phyloP scores from a whole-genome alignment of 37 sponge, comb jelly and placozoan genomes.

The Spongilla lacustris region DNA sequence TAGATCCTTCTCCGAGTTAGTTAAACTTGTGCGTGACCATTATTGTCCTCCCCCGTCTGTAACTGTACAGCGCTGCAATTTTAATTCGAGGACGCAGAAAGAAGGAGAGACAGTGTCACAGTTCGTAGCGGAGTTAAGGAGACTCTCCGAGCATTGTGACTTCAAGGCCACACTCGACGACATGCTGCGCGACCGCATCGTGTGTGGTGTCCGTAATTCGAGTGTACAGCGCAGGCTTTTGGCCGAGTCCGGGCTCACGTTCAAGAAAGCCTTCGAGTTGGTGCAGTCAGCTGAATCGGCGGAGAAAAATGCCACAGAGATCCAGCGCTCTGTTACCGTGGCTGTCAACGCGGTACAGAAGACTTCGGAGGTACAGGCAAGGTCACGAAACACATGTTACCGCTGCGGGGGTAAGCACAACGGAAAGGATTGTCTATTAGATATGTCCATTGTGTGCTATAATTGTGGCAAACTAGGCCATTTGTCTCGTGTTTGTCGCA shows the following conservation, averaged over 20 bases:
- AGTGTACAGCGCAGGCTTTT: slow-evolving; percentile 40
- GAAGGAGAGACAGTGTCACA: slow-evolving; percentile 27
- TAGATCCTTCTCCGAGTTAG: slow-evolving; percentile 16
- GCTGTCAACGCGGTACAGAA: not conserved
- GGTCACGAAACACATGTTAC: not conserved
- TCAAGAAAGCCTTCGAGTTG: slow-evolving; percentile 35
- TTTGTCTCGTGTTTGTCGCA: too few species aligned
- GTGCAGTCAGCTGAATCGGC: slow-evolving; percentile 42
- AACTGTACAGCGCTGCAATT: slow-evolving; percentile 45
- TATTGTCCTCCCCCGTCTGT: slow-evolving; percentile 25
- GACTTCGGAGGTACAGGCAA: slow-evolving; percentile 3
- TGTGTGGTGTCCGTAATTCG: slow-evolving; percentile 24
- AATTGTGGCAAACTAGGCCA: too few species aligned
- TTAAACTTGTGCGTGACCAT: slow-evolving; percentile 20
- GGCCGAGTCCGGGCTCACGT: slow-evolving; percentile 28
- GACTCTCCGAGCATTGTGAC: slow-evolving; percentile 34
- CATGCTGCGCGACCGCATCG: slow-evolving; percentile 66
- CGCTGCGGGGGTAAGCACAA: slow-evolving; percentile 15
- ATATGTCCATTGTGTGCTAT: too few species aligned
- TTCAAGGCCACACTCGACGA: slow-evolving; percentile 27
- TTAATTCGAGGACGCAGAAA: slow-evolving; percentile 23
- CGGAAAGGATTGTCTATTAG: too few species aligned
- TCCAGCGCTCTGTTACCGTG: not conserved
- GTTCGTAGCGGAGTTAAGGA: slow-evolving; percentile 37
- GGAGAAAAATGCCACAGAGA: slow-evolving; percentile 11